These are phyloP conservation scores for Rhinopomastus cyanomelas DNA, from an alignment of 2,113 vertebrate species.

Conservation along the genomic window DNA sequence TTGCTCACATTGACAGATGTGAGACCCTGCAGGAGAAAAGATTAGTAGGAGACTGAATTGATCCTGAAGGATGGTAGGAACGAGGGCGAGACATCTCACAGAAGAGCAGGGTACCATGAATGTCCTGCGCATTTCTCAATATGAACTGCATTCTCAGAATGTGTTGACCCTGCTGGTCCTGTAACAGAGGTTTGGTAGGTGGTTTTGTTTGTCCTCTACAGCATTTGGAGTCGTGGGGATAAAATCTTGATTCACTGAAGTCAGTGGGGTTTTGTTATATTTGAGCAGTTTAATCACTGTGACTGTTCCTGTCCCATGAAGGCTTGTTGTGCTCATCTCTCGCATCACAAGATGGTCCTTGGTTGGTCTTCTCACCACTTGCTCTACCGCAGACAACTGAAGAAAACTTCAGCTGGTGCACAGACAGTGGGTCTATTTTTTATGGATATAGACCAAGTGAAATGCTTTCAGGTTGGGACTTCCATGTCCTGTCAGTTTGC, in stretches of 20 bases:
- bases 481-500: neutral
- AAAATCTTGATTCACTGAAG: neutral
- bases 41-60: neutral
- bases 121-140: neutral
- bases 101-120: neutral
- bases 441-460: neutral
- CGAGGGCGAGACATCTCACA: neutral
- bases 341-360: neutral
- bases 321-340: neutral
- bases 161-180: neutral
- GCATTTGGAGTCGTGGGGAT: neutral
- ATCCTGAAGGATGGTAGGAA: neutral
- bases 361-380: neutral
- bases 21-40: neutral
- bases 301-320: neutral
- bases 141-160: neutral
- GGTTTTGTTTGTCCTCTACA: neutral
- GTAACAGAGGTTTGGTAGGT: neutral
- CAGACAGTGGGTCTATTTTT: neutral
- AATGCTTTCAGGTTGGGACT: neutral
- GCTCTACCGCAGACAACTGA: neutral
- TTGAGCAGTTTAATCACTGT: neutral
- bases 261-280: neutral
- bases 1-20: slow-evolving; percentile 15
- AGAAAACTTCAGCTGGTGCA: neutral